phyloP scores from a whole-genome alignment of 1,140 invertebrate genomes.

The Druon quercuslanigerum region DNA sequence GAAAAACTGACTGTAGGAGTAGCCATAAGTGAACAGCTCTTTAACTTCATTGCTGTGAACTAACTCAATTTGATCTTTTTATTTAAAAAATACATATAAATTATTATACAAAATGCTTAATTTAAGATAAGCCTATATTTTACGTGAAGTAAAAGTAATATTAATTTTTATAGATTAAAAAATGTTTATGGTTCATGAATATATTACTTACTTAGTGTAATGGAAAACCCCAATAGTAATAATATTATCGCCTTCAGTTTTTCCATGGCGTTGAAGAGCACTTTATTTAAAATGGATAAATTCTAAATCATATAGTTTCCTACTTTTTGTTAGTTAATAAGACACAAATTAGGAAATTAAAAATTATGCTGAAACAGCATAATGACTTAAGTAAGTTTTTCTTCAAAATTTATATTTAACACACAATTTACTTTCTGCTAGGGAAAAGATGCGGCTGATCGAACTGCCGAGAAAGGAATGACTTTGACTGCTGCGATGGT shows the following conservation, averaged over 20 bases:
- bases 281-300: background rate
- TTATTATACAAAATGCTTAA: too few species aligned
- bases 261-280: background rate
- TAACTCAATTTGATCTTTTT: background rate
- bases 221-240: background rate
- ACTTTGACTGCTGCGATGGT: background rate
- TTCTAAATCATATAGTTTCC: too few species aligned
- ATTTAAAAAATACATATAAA: background rate
- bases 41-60: conserved; percentile 33
- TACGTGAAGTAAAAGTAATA: too few species aligned
- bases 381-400: too few species aligned
- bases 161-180: too few species aligned
- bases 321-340: too few species aligned
- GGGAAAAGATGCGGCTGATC: background rate
- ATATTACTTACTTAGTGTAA: background rate
- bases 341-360: too few species aligned
- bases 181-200: background rate
- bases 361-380: too few species aligned
- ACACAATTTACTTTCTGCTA: too few species aligned
- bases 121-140: too few species aligned
- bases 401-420: too few species aligned
- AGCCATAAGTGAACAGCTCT: conserved; percentile 35
- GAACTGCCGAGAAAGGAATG: background rate
- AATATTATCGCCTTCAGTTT: background rate
- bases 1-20: conserved; percentile 41